Evolutionary conservation across 2,888 invertebrate species (phyloP).

Genomic region (Papilio gigon): DNA sequence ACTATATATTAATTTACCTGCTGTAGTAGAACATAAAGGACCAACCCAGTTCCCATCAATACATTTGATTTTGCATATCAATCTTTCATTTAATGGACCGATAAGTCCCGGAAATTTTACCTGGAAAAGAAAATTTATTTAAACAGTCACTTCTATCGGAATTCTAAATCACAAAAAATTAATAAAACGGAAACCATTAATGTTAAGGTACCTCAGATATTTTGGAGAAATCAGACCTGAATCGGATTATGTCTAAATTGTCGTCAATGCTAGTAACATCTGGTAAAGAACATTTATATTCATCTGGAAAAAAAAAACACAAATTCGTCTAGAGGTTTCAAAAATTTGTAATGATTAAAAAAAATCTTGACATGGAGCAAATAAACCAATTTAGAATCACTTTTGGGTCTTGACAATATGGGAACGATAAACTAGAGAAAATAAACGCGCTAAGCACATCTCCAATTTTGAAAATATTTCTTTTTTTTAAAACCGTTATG

Average conservation of each 20-base stretch:
- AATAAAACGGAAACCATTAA: not conserved
- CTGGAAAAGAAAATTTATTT: conserved; percentile 55
- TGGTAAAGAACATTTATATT: conserved; percentile 76
- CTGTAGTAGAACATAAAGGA: conserved; percentile 88
- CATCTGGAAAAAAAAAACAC: conserved; percentile 61
- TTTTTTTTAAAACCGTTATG: conserved; percentile 1
- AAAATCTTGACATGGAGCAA: not conserved
- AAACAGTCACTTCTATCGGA: too few species aligned
- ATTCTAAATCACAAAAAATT: too few species aligned
- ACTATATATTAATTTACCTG: conserved; percentile 78
- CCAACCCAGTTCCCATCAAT: conserved; percentile 93
- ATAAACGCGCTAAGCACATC: not conserved
- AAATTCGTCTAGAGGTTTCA: not conserved
- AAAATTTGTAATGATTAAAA: not conserved
- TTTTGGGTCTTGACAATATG: not conserved
- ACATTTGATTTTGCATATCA: conserved; percentile 92
- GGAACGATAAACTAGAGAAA: not conserved
- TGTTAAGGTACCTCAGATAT: conserved; percentile 69
- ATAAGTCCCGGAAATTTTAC: conserved; percentile 90
- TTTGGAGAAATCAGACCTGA: conserved; percentile 75
- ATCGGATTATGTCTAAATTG: conserved; percentile 70
- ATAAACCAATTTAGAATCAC: not conserved
- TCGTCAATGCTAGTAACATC: conserved; percentile 73
- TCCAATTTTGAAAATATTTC: too few species aligned
- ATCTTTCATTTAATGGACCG: conserved; percentile 86